A percentile compares a stretch with the other conserved stretches of the same genome.
Evolutionary conservation across 1,140 invertebrate genomes (phyloP).

Genomic region (Drosophila kurseongensis): DNA sequence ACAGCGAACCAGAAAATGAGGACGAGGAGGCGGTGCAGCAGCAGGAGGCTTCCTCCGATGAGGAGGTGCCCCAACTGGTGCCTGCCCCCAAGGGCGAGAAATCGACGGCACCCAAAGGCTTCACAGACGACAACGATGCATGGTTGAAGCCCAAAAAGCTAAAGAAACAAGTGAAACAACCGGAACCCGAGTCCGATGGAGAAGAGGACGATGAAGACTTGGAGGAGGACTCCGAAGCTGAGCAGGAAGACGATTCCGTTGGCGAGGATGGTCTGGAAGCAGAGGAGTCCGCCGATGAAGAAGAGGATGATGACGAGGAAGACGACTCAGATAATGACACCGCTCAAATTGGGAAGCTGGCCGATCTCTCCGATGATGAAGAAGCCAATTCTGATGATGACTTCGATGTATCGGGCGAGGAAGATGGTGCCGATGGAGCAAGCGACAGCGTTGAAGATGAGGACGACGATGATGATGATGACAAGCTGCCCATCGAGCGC

Average conservation of each 20-base stretch:
- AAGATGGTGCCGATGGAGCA: constrained; percentile 55
- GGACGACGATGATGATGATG: constrained; percentile 86
- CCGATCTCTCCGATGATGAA: constrained; percentile 73
- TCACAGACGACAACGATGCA: constrained; percentile 89
- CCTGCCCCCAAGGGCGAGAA: constrained; percentile 37
- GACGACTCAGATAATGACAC: constrained; percentile 52
- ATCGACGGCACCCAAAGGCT: constrained; percentile 84
- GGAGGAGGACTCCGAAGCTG: constrained; percentile 62
- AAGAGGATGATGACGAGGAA: constrained; percentile 66
- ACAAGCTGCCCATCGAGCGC: constrained; percentile 94
- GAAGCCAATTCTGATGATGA: constrained; percentile 69
- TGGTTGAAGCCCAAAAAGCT: constrained; percentile 89
- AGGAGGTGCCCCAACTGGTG: constrained; percentile 59
- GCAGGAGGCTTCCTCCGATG: constrained; percentile 39
- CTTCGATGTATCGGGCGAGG: constrained; percentile 77
- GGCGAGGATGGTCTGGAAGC: constrained; percentile 45
- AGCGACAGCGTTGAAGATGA: constrained; percentile 71
- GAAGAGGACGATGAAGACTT: constrained; percentile 51
- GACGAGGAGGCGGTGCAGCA: constrained; percentile 30
- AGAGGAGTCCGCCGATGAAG: constrained; percentile 48
- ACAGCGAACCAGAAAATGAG: constrained; percentile 72
- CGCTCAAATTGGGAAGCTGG: constrained; percentile 68
- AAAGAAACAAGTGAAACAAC: constrained; percentile 66
- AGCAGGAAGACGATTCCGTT: constrained; percentile 35
- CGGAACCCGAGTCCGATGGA: constrained; percentile 38